Base-by-base conservation (phyloP, 2,888 invertebrate species). In the Helicoverpa assulta region DNA sequence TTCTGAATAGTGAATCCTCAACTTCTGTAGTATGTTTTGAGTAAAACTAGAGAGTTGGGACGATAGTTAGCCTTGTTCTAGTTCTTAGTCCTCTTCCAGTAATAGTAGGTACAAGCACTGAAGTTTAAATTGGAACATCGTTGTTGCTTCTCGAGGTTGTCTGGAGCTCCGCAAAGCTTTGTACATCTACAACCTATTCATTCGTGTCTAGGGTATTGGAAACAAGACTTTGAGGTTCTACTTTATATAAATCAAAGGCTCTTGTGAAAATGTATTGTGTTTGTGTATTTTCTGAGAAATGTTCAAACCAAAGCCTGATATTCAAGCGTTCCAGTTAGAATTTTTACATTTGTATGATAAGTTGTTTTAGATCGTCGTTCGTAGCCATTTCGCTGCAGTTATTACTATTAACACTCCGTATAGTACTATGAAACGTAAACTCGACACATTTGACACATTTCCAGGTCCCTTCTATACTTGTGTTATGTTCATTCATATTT, bases 121-220 rank as follows among this genome's bases (percentile, higher is more conserved):
- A 78, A 75, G 79, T 76, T 73, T 76, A 73, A 78, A 78, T 76
- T 76, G 57, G 79, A 78, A 59, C 75, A 67, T 52, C 58, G 58
- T 55, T 56, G 74, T 78, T 65, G 73, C 47, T 53, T 64, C 51
- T 21, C 33, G 59, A 60, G 52, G 56, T 50, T 33, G 29, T 16
- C 69, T 10, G 18, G 18, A 10, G 16, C 5, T 33, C 16, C 19
- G 19, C 54, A 52, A 71, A 64, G 65, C 64, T 73, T 61, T 70
- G 33, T 59, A 47, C n/a, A 10, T 14, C 10, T 47, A 16, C 37
- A 16, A 8, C 2, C 59, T 60, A 65, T 78, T 65, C 65, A 51
- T 65, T 72, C 14, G n/a, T 4, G 21, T 2, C 47, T 52, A 26
- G 47, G 2, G 16, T 52, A 63, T 60, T 63, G 40, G n/a, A 55